phyloP scores from a whole-genome alignment of 2,797 vertebrate genomes.

The Meda fulgida region DNA sequence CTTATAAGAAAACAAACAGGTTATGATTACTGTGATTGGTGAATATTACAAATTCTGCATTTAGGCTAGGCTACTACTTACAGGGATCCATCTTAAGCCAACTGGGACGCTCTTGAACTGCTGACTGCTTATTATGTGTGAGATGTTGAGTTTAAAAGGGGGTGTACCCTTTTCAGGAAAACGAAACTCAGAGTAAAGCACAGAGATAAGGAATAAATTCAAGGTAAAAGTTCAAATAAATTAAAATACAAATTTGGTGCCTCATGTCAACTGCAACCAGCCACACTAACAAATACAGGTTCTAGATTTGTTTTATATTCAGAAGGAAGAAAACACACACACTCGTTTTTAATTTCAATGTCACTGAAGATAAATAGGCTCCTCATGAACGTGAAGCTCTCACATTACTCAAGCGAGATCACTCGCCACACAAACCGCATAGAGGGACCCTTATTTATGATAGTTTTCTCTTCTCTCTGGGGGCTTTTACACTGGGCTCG shows the following conservation, averaged over 20 bases:
- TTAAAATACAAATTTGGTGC: background rate
- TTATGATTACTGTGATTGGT: background rate
- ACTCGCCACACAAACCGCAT: no score
- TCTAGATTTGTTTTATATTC: no score
- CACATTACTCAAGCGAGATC: no score
- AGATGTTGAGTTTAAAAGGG: background rate
- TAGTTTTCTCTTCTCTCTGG: no score
- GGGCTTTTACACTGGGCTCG: no score
- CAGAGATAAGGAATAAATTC: no score
- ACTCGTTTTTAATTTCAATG: no score
- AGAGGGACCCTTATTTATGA: no score
- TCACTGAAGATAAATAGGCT: no score
- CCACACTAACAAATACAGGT: background rate
- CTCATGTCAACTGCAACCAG: background rate
- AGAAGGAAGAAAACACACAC: no score
- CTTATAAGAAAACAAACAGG: slow-evolving; percentile 4
- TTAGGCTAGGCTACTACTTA: slow-evolving; percentile 1
- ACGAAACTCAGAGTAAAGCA: slow-evolving; percentile 31
- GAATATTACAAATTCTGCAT: background rate
- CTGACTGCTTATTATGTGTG: background rate
- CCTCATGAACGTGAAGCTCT: no score
- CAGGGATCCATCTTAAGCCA: background rate
- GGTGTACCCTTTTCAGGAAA: background rate
- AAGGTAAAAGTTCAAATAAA: no score
- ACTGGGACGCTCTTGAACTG: background rate